These are phyloP conservation scores for Macroteleia sp. DNA, from an alignment of 2,888 invertebrate species.

Conservation along the genomic window DNA sequence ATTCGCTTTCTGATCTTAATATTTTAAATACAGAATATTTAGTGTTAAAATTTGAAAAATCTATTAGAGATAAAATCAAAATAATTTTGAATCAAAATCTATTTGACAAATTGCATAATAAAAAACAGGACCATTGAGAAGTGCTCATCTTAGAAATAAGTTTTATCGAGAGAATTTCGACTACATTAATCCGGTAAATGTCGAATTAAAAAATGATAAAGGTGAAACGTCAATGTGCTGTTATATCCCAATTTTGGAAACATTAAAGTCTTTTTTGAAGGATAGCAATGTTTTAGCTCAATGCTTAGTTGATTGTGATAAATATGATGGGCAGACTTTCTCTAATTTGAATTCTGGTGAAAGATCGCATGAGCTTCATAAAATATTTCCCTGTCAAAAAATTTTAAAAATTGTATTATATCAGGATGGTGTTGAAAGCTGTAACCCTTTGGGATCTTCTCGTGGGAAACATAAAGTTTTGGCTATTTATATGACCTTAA, in stretches of 20 bases:
- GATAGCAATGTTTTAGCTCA: constrained; percentile 14
- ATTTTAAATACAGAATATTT: constrained; percentile 32
- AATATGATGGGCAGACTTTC: constrained; percentile 10
- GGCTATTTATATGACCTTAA: too few species aligned
- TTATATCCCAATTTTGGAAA: constrained; percentile 27
- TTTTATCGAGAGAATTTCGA: too few species aligned
- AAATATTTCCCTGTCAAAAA: neutral
- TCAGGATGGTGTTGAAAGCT: too few species aligned
- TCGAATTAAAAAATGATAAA: too few species aligned
- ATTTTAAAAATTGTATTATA: too few species aligned
- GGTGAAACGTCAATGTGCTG: too few species aligned
- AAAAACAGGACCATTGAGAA: too few species aligned
- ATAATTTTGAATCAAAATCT: constrained; percentile 32
- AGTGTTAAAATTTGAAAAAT: constrained; percentile 14
- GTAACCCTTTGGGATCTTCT: too few species aligned
- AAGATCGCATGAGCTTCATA: constrained; percentile 21
- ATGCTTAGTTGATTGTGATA: constrained; percentile 13
- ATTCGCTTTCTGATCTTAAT: constrained; percentile 10
- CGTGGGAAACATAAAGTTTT: too few species aligned
- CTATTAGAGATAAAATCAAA: constrained; percentile 11
- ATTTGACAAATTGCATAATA: too few species aligned
- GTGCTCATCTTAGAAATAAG: too few species aligned
- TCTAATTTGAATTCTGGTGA: constrained; percentile 14
- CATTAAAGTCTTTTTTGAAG: constrained; percentile 9
- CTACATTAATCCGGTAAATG: too few species aligned